A percentile compares a stretch with the other conserved stretches of the same genome.
Conservation (phyloP, 2,888 invertebrate species). For the Tetragonula carbonaria region DNA sequence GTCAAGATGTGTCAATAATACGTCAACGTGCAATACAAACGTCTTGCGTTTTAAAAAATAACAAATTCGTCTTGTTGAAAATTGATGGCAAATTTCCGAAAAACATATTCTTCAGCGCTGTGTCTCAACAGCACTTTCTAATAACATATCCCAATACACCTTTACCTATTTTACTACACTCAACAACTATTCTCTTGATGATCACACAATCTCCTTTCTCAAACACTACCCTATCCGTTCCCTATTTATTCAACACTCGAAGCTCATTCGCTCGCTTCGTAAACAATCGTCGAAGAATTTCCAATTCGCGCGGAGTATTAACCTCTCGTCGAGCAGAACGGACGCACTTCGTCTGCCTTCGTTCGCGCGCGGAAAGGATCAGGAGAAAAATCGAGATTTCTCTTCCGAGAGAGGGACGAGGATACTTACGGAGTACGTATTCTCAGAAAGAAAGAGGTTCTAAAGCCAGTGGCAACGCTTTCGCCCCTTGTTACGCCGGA, state of each 20-base stretch:
- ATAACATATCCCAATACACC: too few species aligned
- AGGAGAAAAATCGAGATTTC: constrained; percentile 56
- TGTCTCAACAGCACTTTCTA: too few species aligned
- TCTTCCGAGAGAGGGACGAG: constrained; percentile 28
- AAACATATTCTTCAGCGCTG: too few species aligned
- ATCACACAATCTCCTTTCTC: neutral
- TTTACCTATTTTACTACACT: neutral
- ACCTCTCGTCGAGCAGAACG: neutral
- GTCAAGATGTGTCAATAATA: too few species aligned
- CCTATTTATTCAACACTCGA: neutral
- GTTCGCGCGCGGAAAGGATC: neutral
- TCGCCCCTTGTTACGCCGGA: constrained; percentile 58
- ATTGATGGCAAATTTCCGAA: too few species aligned
- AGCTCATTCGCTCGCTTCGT: too few species aligned
- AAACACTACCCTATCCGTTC: neutral
- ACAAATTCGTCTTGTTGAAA: too few species aligned
- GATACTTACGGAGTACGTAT: constrained; percentile 28
- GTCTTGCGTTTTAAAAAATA: too few species aligned
- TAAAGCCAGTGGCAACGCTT: constrained; percentile 55
- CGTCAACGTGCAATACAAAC: too few species aligned
- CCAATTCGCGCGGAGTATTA: constrained; percentile 27
- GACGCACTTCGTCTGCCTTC: too few species aligned
- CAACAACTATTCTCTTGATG: neutral
- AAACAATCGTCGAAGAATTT: neutral
- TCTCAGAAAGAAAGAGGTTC: constrained; percentile 46